Percentiles rank a stretch among this genome's conserved stretches.
These are phyloP conservation scores for Nannospalax galili DNA, from an alignment of 2,113 vertebrate species.

Conservation along the genomic window DNA sequence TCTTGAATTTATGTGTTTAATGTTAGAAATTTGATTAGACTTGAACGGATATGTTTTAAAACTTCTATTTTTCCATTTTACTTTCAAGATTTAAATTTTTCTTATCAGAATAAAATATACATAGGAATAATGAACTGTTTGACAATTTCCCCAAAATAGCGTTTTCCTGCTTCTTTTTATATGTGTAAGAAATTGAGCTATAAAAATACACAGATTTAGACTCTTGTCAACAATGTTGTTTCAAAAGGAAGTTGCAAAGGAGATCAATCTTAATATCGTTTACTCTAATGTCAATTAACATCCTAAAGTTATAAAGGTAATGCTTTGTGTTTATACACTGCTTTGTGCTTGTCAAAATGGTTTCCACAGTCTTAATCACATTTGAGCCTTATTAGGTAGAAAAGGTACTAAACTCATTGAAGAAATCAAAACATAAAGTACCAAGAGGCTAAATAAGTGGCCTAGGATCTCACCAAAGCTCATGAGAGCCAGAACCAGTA, in stretches of 20 bases:
- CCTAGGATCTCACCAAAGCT: conserved; percentile 15
- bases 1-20: conserved; percentile 59
- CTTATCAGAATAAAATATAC: conserved; percentile 47
- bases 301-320: conserved; percentile 55
- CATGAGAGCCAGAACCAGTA: neutral
- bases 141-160: conserved; percentile 19
- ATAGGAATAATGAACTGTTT: conserved; percentile 32
- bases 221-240: conserved; percentile 49
- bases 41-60: conserved; percentile 57
- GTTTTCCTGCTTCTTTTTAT: conserved; percentile 27
- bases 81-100: conserved; percentile 67
- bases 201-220: conserved; percentile 51
- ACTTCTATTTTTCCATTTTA: conserved; percentile 65
- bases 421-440: conserved; percentile 5
- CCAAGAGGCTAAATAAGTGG: neutral
- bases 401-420: conserved; percentile 19
- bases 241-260: conserved; percentile 62
- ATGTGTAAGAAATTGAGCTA: conserved; percentile 29
- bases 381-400: conserved; percentile 65
- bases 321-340: conserved; percentile 2
- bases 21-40: conserved; percentile 53
- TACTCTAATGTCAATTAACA: conserved; percentile 45
- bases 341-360: conserved; percentile 38
- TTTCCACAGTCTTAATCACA: conserved; percentile 57
- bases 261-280: conserved; percentile 36